Evolutionary conservation across 2,113 vertebrate species (phyloP).

Genomic region (Hippocampus barbouri): DNA sequence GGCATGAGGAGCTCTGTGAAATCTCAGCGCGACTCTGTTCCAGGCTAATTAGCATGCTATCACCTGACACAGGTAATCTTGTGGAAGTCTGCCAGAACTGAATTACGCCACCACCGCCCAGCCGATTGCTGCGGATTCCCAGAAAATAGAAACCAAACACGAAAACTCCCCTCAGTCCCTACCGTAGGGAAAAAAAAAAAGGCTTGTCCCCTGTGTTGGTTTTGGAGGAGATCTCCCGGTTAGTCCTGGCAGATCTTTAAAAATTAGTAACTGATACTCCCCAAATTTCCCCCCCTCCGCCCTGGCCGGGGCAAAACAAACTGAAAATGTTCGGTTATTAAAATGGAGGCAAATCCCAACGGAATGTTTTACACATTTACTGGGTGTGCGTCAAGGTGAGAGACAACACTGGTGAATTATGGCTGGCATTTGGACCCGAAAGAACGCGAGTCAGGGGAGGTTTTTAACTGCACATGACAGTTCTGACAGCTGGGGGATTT

Average conservation of each 20-base stretch:
- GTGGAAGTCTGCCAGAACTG: slow-evolving; percentile 50
- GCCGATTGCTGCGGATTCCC: slow-evolving; percentile 30
- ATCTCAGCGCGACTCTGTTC: slow-evolving; percentile 55
- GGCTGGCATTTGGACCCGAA: slow-evolving; percentile 60
- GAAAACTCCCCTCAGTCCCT: slow-evolving; percentile 23
- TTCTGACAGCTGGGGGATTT: slow-evolving; percentile 53
- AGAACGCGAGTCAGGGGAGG: slow-evolving; percentile 41
- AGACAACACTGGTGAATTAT: slow-evolving; percentile 76
- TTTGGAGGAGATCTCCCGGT: slow-evolving; percentile 66
- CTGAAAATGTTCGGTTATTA: slow-evolving; percentile 70
- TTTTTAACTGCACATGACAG: slow-evolving; percentile 55
- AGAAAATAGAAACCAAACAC: slow-evolving; percentile 75
- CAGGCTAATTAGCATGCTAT: slow-evolving; percentile 71
- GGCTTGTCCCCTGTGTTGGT: slow-evolving; percentile 73
- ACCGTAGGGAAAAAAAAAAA: slow-evolving; percentile 46
- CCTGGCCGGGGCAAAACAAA: slow-evolving; percentile 1
- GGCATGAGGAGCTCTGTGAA: slow-evolving; percentile 54
- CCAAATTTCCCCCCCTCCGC: slow-evolving; percentile 12
- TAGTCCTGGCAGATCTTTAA: slow-evolving; percentile 71
- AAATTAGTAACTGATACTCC: slow-evolving; percentile 73
- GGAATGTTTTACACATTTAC: slow-evolving; percentile 77
- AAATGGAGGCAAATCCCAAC: slow-evolving; percentile 71
- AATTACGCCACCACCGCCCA: slow-evolving; percentile 64
- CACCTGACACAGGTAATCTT: slow-evolving; percentile 73
- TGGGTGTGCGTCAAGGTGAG: slow-evolving; percentile 76